A percentile compares a stretch with the other conserved stretches of the same genome.
These are phyloP conservation scores for Graptemys geographica DNA, from an alignment of 2,797 vertebrate species.

Conservation along the genomic window DNA sequence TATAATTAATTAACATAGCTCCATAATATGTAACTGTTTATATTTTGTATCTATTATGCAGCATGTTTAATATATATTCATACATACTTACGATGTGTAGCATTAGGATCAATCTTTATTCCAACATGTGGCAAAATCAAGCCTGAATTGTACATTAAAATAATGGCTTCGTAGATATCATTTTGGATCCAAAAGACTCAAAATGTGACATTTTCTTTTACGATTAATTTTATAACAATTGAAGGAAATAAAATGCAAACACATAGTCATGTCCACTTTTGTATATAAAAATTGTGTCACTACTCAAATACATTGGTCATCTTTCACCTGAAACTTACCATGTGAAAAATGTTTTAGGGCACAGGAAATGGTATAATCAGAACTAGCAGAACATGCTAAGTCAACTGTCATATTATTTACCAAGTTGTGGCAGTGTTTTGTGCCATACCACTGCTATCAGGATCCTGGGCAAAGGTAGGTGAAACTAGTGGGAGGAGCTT, in stretches of 20 bases:
- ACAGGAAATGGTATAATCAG: background rate
- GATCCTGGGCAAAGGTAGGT: too few species aligned
- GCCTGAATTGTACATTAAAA: background rate
- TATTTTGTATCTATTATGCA: background rate
- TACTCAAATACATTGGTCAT: background rate
- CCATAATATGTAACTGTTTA: background rate
- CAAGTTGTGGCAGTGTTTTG: background rate
- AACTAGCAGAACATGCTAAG: too few species aligned
- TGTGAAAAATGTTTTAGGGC: too few species aligned
- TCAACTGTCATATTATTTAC: background rate
- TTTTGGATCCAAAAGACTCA: background rate
- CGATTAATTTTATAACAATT: background rate
- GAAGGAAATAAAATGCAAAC: background rate
- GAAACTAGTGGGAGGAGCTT: too few species aligned
- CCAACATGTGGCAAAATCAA: background rate
- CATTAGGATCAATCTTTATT: background rate
- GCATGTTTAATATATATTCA: background rate
- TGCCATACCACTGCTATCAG: too few species aligned
- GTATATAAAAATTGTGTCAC: background rate
- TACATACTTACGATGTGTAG: background rate
- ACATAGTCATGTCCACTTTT: background rate
- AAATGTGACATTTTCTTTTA: background rate
- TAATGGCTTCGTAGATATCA: background rate
- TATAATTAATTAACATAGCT: background rate
- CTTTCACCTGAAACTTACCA: background rate